phyloP scores from a whole-genome alignment of 2,888 invertebrate genomes.

The Diarsia brunnea region DNA sequence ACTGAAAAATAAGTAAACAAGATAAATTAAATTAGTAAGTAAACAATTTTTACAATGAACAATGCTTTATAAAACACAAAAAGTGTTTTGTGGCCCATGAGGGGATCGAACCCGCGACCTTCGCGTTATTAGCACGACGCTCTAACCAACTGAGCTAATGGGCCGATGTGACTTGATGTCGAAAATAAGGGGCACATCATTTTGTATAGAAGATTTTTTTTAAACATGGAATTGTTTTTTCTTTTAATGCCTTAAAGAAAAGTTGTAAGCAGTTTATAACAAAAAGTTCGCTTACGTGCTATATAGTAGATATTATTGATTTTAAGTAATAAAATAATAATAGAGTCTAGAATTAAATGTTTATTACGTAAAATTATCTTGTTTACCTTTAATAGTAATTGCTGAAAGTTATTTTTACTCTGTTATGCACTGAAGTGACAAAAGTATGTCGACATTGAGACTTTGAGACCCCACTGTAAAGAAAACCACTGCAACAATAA shows the following conservation, averaged over 20 bases:
- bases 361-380: conserved; percentile 11
- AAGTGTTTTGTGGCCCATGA: conserved; percentile 75
- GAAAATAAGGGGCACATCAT: conserved; percentile 17
- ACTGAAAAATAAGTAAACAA: conserved; percentile 45
- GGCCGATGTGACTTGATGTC: neutral
- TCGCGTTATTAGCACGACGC: conserved; percentile 82
- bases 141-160: conserved; percentile 81
- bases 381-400: conserved; percentile 21
- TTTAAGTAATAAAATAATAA: neutral
- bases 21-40: conserved; percentile 23
- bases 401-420: conserved; percentile 9
- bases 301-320: neutral
- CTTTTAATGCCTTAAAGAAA: no score
- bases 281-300: neutral
- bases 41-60: conserved; percentile 29
- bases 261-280: neutral
- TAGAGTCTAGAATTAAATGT: neutral
- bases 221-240: neutral
- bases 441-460: neutral
- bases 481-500: no score
- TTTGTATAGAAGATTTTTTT: neutral
- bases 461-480: no score
- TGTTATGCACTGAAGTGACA: neutral
- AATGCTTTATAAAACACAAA: conserved; percentile 34
- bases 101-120: conserved; percentile 83